Base-by-base conservation (phyloP, 2,797 vertebrate species). In the Astyanax mexicanus region DNA sequence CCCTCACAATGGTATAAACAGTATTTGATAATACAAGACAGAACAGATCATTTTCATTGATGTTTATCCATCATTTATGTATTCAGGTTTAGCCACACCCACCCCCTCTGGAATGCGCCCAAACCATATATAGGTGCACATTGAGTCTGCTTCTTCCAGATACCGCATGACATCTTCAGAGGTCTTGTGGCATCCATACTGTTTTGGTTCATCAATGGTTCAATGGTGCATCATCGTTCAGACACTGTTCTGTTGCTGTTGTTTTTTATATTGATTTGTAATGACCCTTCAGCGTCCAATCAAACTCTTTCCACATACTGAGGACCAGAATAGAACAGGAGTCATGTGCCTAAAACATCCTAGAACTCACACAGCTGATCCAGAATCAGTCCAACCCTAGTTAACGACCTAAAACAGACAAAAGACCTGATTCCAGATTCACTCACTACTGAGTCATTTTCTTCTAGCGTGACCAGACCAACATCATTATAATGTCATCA, bases 401-500 rank as follows among this genome's bases (percentile, higher is more conserved):
- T 38, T 23, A 25, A 52, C 13, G 29, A 68, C 27, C 27, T 35
- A 45, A 55, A 40, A 45, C 6, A 15, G 58, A 47, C 29, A 47
- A 42, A 45, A 47, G 42, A 66, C 66, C 69, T 37, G 47, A 71
- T 65, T 51, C 40, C 19, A 27, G 52, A 32, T 2, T 29, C 7
- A 7, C 42, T n/a, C 5, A 40, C 25, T 55, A n/a, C 10, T 61
- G 35, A 51, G 44, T 32, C 58, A 17, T 42, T 40, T 61, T 37
- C 11, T 19, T 44, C 21, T 38, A 40, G 37, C 12, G 37, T 6
- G 17, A 52, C 72, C 55, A 69, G 65, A 51, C 45, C 47, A 3
- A 21, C 8, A 38, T 55, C 58, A 42, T 77, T 58, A 71, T 72
- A 65, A 71, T 62, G 49, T 65, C 75, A 77, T 57, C 49, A 29